Percentiles rank a stretch among this genome's conserved stretches.
phyloP scores from a whole-genome alignment of 2,797 vertebrate species.

The Orientallactaga sibirica region DNA sequence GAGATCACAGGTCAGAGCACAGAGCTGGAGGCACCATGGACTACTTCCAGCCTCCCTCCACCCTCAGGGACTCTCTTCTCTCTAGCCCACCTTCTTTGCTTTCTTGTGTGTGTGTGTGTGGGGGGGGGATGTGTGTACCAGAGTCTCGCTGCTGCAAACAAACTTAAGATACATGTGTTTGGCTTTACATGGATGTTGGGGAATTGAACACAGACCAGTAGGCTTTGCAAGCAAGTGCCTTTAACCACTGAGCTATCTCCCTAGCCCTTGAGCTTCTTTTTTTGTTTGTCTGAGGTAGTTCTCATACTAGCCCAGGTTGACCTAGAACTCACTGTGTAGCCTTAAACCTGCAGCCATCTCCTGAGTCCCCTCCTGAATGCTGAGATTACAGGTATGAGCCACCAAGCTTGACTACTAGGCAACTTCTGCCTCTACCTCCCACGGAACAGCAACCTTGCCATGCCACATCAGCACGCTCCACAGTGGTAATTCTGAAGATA shows the following conservation, averaged over 20 bases:
- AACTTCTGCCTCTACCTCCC: not conserved
- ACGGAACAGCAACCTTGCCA: not conserved
- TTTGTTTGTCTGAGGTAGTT: too few relatives aligned
- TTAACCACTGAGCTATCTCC: too few relatives aligned
- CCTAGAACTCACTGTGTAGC: not conserved
- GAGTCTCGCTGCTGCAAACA: too few relatives aligned
- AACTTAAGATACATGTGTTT: too few relatives aligned
- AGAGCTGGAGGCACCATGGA: not conserved
- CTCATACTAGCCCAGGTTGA: not conserved
- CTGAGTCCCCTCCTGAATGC: not conserved
- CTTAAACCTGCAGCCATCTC: too few relatives aligned
- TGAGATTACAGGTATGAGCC: not conserved
- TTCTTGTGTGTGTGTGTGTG: too few relatives aligned
- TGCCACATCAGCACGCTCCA: not conserved
- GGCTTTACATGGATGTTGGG: too few relatives aligned
- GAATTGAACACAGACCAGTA: too few relatives aligned
- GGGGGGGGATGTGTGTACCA: too few relatives aligned
- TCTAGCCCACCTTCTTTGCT: not conserved
- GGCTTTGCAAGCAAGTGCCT: too few relatives aligned
- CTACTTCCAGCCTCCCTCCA: not conserved
- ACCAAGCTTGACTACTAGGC: not conserved
- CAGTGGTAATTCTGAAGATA: too few relatives aligned
- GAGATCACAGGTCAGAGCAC: conserved; percentile 86
- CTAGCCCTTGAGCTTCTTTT: not conserved
- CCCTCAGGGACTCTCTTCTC: not conserved